Percentiles rank a stretch among this genome's conserved stretches.
These are phyloP conservation scores for Onchidella celtica DNA, from an alignment of 2,888 invertebrate genomes.

Conservation along the genomic window DNA sequence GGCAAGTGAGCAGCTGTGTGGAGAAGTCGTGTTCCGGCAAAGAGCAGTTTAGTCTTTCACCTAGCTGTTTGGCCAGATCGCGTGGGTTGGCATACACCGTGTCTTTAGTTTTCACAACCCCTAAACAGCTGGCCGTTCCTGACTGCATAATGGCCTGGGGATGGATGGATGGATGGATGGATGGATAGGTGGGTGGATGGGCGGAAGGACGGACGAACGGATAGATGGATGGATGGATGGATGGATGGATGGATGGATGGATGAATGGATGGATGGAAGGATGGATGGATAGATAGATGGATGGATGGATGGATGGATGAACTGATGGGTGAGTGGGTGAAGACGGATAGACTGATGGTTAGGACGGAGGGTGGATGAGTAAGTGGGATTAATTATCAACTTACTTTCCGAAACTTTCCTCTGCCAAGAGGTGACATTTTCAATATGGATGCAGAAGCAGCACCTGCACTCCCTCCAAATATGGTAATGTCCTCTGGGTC, in stretches of 20 bases:
- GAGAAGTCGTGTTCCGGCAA: background rate
- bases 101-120: background rate
- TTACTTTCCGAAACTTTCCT: background rate
- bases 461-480: slow-evolving; percentile 5
- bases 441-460: background rate
- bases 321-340: background rate
- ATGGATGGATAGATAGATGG: background rate
- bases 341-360: background rate
- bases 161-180: background rate
- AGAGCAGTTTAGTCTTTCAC: background rate
- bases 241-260: no score
- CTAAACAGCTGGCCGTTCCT: background rate
- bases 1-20: background rate
- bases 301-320: background rate
- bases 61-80: background rate
- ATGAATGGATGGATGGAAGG: no score
- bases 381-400: no score
- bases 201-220: no score
- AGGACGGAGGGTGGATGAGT: no score
- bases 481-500: background rate
- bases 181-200: no score
- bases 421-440: background rate
- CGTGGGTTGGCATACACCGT: background rate
- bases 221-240: background rate
- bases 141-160: slow-evolving; percentile 34